Conservation (phyloP, 2,113 vertebrate species). For the Lamprotornis superbus region DNA sequence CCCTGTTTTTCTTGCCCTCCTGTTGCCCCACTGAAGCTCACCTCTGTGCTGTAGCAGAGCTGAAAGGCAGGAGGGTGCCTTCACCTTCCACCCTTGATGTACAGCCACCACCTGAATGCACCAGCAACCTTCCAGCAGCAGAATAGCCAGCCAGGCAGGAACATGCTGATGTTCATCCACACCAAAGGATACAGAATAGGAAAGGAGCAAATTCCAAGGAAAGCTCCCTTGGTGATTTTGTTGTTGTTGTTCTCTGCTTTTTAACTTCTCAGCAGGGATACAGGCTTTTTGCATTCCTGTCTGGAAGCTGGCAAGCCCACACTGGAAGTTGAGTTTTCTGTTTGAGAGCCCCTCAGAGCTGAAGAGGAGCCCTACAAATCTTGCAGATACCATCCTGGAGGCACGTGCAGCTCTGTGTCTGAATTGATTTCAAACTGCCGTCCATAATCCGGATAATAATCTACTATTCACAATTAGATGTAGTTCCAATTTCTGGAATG, state of each 20-base stretch:
- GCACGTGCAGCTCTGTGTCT: neutral
- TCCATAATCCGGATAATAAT: slow-evolving; percentile 69
- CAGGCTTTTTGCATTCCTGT: neutral
- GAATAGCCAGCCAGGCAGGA: neutral
- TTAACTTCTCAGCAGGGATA: neutral
- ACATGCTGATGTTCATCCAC: neutral
- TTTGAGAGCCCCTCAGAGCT: neutral
- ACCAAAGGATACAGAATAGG: neutral
- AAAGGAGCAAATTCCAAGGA: neutral
- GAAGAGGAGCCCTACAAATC: neutral
- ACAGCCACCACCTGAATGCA: neutral
- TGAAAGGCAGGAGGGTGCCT: neutral
- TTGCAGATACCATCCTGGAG: neutral
- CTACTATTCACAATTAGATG: slow-evolving; percentile 70
- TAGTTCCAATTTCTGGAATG: slow-evolving; percentile 68
- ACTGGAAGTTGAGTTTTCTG: neutral
- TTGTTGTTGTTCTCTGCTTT: neutral
- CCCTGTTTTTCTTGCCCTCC: neutral
- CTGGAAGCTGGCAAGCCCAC: neutral
- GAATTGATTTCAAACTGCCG: slow-evolving; percentile 42
- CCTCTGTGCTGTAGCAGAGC: neutral
- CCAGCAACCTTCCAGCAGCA: neutral
- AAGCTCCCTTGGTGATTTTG: neutral
- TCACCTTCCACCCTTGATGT: neutral
- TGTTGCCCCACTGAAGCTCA: neutral